phyloP scores from a whole-genome alignment of 2,113 vertebrate species.

The Podocnemis expansa region DNA sequence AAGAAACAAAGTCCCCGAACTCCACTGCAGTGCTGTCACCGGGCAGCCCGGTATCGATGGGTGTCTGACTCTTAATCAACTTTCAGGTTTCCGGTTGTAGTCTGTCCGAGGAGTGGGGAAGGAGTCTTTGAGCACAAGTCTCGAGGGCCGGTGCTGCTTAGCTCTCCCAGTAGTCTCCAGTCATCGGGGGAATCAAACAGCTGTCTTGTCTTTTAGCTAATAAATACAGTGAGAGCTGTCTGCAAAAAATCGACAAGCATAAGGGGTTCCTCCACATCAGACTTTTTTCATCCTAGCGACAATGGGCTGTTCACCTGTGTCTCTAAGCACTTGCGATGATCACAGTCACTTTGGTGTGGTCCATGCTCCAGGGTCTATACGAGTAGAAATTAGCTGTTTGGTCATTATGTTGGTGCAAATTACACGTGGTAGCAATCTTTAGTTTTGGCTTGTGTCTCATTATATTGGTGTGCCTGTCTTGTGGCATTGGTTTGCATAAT shows the following conservation, averaged over 20 bases:
- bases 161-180: constrained; percentile 27
- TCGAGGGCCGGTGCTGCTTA: constrained; percentile 39
- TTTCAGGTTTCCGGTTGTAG: constrained; percentile 46
- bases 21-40: constrained; percentile 27
- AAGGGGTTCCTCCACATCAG: neutral
- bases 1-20: neutral
- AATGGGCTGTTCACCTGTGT: neutral
- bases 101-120: neutral
- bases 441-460: too few relatives aligned
- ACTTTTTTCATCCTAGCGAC: neutral
- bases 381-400: neutral
- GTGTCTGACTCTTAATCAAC: neutral
- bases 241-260: neutral
- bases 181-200: constrained; percentile 31
- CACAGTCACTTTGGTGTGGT: neutral
- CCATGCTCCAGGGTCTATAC: neutral
- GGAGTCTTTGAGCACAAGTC: constrained; percentile 29
- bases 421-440: too few relatives aligned
- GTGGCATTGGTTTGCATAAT: neutral
- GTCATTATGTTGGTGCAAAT: fast-evolving
- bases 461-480: neutral
- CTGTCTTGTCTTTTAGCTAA: constrained; percentile 48
- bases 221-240: constrained; percentile 1
- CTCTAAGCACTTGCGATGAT: neutral
- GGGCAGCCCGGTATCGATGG: constrained; percentile 35